Base-by-base conservation (phyloP, 23 tunicate genomes). In the Phallusia fumigata region DNA sequence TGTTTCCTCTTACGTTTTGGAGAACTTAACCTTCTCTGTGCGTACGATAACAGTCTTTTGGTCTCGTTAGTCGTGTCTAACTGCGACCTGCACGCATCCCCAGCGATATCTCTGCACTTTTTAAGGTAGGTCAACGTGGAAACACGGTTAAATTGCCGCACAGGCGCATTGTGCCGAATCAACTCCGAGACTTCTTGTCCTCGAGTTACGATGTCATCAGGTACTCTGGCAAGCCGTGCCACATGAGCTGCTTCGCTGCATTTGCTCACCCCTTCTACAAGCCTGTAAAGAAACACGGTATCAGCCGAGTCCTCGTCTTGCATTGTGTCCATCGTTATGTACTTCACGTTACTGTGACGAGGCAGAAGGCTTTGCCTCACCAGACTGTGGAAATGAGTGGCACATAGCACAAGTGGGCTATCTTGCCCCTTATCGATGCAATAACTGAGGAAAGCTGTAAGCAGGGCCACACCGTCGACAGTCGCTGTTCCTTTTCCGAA, bases 401-500 rank as follows among this genome's bases (percentile, higher is more conserved):
- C 76, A 77, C 95, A 89, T 19, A 89, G 33, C 26, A 94, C 87
- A 32, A 79, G 49, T 5, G 98, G 98, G 0, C 79, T 50, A 8
- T 80, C 64, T 19, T 78, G 79, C 26, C 33, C 35, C 73, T 33
- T 79, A 11, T 75, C 84, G 52, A 86, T 79, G 84, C 92, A 85
- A 80, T 89, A 75, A 19, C 78, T 33, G 22, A 94, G 74, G 64
- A 86, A 85, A 24, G 95, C 75, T 19, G 86, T 79, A 10, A 94
- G 81, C 51, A 94, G 74, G 3, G 91, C 52, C 30, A 86, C 86
- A 33, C 98, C 98, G 65, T 94, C 98, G 0, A 89, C 72, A 13
- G 94, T 89, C 1, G 98, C 91, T 22, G 98, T 94, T 22, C 98
- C 98, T 83, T 89, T 94, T 10, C 98, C 98, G 79, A 94, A 94